Evolutionary conservation across 2,113 vertebrate species (phyloP).

Genomic region (Oreochromis aureus): DNA sequence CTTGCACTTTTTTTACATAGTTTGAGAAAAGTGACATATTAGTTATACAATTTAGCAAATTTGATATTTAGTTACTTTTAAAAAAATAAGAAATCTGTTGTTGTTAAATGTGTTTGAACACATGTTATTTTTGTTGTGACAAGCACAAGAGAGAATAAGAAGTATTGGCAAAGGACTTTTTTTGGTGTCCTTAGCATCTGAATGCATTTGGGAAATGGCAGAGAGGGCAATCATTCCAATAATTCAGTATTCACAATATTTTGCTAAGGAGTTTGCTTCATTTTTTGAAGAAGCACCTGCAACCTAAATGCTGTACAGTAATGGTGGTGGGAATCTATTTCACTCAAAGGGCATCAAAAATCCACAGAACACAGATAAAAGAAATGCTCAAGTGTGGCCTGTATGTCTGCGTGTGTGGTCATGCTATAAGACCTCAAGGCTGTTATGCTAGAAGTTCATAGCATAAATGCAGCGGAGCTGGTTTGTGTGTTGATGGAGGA

Average conservation of each 20-base stretch:
- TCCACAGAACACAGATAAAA: background rate
- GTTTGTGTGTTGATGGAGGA: slow-evolving; percentile 35
- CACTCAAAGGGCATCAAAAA: background rate
- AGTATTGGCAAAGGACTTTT: background rate
- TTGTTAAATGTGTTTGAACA: background rate
- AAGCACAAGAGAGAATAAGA: background rate
- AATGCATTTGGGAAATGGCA: background rate
- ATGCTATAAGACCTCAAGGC: background rate
- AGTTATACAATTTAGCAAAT: background rate
- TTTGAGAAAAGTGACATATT: background rate
- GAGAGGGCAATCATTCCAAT: background rate
- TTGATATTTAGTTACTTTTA: background rate
- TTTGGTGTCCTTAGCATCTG: background rate
- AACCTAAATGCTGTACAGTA: background rate
- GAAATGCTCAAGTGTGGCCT: background rate
- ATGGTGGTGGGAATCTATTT: background rate
- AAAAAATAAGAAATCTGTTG: background rate
- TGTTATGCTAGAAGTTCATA: background rate
- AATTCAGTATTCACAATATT: background rate
- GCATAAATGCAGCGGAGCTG: background rate
- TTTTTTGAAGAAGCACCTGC: background rate
- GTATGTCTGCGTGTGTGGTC: background rate
- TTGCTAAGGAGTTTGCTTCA: background rate
- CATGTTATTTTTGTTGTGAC: background rate
- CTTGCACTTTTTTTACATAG: background rate